Evolutionary conservation across 2,113 vertebrate species (phyloP), one percentile per base, ranked within the genome.

Genomic region (Anoura caudifer): DNA sequence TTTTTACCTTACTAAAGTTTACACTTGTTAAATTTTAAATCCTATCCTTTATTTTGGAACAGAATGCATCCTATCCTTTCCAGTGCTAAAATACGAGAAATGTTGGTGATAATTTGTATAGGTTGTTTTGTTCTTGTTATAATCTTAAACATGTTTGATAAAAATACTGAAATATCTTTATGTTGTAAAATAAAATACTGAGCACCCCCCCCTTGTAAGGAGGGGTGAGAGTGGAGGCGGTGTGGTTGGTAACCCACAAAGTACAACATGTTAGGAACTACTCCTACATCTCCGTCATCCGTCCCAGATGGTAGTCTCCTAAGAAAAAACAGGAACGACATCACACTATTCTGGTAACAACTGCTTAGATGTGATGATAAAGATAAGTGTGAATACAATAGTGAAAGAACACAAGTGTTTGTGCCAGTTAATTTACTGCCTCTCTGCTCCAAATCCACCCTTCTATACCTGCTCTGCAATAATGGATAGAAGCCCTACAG

Each of bases 151-250:
- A 52, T 17, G 22, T 65, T 87, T 87, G 47, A 19, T 50, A 38
- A 93, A 90, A 93, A 88, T 59, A 93, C 2, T 76, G 7, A 82
- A 89, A 86, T 54, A 69, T 69, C 7, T 33, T 72, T 90, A 77
- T 31, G 12, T 72, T 5, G 20, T 33, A 94, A 89, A 96, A 96
- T 85, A 96, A 93, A 97, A 95, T 65, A 33, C 0, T 83, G 20
- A 95, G 54, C 13, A 83, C 3, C 2, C 4, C 2, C 4, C 20
- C 63, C 31, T 89, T 24, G 80, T 22, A 77, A 7, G 4, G 24
- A 3, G 11, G 20, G 33, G 5, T 20, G 28, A n/a, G 26, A 24
- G 9, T 36, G 22, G 20, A 80, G 6, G 3, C 10, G 75, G n/a
- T 50, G 26, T 24, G 41, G 31, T 14, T 4, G 16, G 28, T 75